A percentile compares a stretch with the other conserved stretches of the same genome.
Evolutionary conservation across 2,888 invertebrate species (phyloP).

Genomic region (Brenthis ino): DNA sequence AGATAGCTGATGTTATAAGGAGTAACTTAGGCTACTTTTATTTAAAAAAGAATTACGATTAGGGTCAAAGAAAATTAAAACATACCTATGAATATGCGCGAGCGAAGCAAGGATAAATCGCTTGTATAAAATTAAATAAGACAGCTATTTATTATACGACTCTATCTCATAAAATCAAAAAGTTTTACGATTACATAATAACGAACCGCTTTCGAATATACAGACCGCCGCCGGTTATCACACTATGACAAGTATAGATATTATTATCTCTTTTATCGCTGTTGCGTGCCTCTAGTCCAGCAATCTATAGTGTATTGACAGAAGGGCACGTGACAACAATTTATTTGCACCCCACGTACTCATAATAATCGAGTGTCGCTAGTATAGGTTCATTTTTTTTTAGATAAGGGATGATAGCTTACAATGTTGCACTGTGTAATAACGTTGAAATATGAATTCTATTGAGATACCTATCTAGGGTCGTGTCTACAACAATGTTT

Average conservation of each 20-base stretch:
- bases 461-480: not conserved
- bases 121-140: no score
- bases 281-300: conserved; percentile 9
- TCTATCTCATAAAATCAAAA: no score
- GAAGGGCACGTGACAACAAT: conserved; percentile 37
- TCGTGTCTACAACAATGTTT: not conserved
- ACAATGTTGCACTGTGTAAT: not conserved
- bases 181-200: no score
- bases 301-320: conserved; percentile 19
- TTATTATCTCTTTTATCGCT: conserved; percentile 24
- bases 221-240: not conserved
- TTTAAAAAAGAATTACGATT: no score
- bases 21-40: no score
- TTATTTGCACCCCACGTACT: conserved; percentile 30
- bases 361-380: conserved; percentile 23
- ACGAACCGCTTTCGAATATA: no score
- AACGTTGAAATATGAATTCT: not conserved
- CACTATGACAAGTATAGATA: conserved; percentile 1
- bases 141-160: no score
- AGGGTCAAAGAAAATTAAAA: no score
- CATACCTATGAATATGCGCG: no score
- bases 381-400: conserved; percentile 19
- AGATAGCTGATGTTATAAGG: no score
- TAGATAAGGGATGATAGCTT: conserved; percentile 7
- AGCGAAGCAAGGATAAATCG: no score